phyloP scores from a whole-genome alignment of 2,888 invertebrate genomes.

The Branchipolynoe longqiensis region DNA sequence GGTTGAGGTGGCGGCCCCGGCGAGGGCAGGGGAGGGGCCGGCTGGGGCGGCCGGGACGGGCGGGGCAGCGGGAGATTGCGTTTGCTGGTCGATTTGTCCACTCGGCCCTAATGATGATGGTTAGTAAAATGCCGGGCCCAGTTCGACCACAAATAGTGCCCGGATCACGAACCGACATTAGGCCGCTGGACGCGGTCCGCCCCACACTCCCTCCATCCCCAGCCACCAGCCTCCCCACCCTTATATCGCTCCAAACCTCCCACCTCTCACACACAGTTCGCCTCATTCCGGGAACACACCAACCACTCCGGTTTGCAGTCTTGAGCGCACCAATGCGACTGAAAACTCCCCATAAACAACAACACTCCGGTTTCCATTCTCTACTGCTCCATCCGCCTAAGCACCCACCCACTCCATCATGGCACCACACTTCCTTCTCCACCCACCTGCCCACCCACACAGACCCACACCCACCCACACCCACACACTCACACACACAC shows the following conservation, averaged over 20 bases:
- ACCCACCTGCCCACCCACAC: not conserved
- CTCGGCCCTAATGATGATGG: constrained; percentile 36
- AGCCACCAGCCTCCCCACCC: not conserved
- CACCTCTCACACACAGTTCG: not conserved
- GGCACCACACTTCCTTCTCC: not conserved
- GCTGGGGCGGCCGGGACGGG: too few relatives aligned
- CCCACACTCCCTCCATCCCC: not conserved
- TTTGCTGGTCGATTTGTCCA: constrained; percentile 43
- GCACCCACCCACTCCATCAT: not conserved
- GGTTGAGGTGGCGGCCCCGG: too few relatives aligned
- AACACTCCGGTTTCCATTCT: not conserved
- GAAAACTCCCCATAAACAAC: not conserved
- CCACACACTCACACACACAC: not conserved
- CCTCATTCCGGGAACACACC: not conserved
- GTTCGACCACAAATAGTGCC: constrained; percentile 5
- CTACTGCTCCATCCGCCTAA: not conserved
- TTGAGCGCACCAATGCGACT: too few relatives aligned
- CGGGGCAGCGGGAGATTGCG: too few relatives aligned
- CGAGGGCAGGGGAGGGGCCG: too few relatives aligned
- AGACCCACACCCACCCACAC: not conserved
- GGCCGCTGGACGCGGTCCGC: not conserved
- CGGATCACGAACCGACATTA: constrained; percentile 45
- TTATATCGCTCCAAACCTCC: not conserved
- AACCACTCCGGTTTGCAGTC: not conserved
- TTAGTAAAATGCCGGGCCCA: constrained; percentile 34